A percentile compares a stretch with the other conserved stretches of the same genome.
Evolutionary conservation across 2,888 invertebrate species (phyloP).

Genomic region (Drosophila kambysellisi): DNA sequence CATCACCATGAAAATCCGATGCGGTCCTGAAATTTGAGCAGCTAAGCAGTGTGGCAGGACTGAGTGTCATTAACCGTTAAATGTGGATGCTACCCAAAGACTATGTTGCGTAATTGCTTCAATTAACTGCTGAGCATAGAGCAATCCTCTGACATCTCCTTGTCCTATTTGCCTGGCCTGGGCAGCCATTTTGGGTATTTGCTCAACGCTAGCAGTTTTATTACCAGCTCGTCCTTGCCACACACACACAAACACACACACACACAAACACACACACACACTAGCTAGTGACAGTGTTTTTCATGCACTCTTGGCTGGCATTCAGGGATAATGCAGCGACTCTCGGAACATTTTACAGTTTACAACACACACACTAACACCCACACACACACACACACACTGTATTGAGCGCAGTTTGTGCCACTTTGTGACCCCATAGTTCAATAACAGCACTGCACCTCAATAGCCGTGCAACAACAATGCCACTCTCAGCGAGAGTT

Average conservation of each 20-base stretch:
- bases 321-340: conserved; percentile 55
- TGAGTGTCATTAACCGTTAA: conserved; percentile 36
- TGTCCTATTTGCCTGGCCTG: neutral
- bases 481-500: conserved; percentile 1
- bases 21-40: conserved; percentile 2
- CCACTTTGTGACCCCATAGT: conserved; percentile 56
- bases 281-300: conserved; percentile 36
- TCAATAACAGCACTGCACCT: conserved; percentile 54
- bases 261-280: neutral
- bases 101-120: conserved; percentile 51
- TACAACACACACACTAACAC: conserved; percentile 11
- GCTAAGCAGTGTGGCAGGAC: conserved; percentile 4
- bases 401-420: conserved; percentile 45
- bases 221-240: conserved; percentile 19
- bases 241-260: conserved; percentile 1
- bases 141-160: neutral
- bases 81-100: conserved; percentile 19
- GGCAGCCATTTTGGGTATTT: conserved; percentile 8
- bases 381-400: conserved; percentile 9
- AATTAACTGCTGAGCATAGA: conserved; percentile 42
- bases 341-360: conserved; percentile 43
- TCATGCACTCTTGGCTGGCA: conserved; percentile 53
- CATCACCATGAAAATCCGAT: conserved; percentile 10
- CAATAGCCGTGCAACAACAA: conserved; percentile 7
- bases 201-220: conserved; percentile 12